Evolutionary conservation across 2,888 invertebrate species (phyloP), one percentile per base, ranked within the genome.

Genomic region (Trichogramma dendrolimi): DNA sequence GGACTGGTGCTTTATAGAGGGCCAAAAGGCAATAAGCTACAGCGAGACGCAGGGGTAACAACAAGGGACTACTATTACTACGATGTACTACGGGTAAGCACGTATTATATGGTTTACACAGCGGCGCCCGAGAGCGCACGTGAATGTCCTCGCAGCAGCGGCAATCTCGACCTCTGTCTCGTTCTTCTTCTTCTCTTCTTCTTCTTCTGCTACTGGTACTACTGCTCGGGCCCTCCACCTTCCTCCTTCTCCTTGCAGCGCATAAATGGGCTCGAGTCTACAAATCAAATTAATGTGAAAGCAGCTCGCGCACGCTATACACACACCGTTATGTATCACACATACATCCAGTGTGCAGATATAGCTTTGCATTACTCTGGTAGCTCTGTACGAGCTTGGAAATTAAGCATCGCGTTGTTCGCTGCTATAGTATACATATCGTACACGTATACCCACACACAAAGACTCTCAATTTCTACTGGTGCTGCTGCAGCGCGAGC

Each of bases 261-360:
- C 60, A 61, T 67, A 65, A 68, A 67, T 57, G 64, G 27, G 66
- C 64, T 54, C 50, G 63, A 62, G 67, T 67, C 67, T 64, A 67
- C 66, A 69, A 67, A 69, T 68, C 66, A 69, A 68, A 69, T 69
- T 69, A 69, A 68, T 69, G 65, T 56, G 67, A 68, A 66, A 65
- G 67, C 61, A 59, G 61, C 64, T 27, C 27, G 27, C 27, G 27
- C 27, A 27, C 27, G 27, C 27, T 27, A 27, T 27, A 27, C 27
- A 27, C 27, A 27, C 27, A 27, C n/a, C n/a, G n/a, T n/a, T n/a
- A n/a, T n/a, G n/a, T n/a, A n/a, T n/a, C n/a, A n/a, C 51, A 51
- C 4, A 14, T 51, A 27, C 51, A 51, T n/a, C 27, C 3, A 6
- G 47, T 11, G 8, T 11, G 7, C 62, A 46, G 56, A 61, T 60